Base-by-base conservation (phyloP, 2,888 invertebrate species). In the Abrostola tripartita region DNA sequence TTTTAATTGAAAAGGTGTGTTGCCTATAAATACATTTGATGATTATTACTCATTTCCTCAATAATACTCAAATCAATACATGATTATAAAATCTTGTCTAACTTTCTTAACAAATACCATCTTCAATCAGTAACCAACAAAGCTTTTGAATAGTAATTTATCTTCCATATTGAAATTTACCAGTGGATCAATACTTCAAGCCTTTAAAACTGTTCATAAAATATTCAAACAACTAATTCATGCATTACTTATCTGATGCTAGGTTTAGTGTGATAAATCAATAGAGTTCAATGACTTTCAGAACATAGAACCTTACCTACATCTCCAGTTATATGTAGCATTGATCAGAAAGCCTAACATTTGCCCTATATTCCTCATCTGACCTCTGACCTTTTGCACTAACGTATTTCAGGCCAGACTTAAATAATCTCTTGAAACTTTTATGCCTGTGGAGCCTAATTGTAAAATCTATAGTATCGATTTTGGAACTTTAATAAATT, bases 231-330 rank as follows among this genome's bases (percentile, higher is more conserved):
- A 37, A 44, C 49, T 47, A 61, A 70, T 0, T 40, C 44, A 53
- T 12, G 53, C 11, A 40, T 24, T 24, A 49, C 35, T 8, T 40
- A 54, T n/a, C 56, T 36, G 52, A 38, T 40, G 49, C 44, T 57
- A 61, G 6, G 8, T 6, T 24, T 36, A 51, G 42, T 61, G 8
- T 58, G 12, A 36, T 59, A 72, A 72, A 72, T 72, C 72, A 72
- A 72, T 72, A 72, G 41, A 63, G 72, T 51, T 72, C 69, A 72
- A 65, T 72, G 72, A 61, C 72, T 37, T 41, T 60, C 36, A 37
- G 40, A 63, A 59, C 57, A 67, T 14, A 50, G 24, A 56, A 44
- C 63, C n/a, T 53, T 50, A n/a, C n/a, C n/a, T n/a, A 68, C 44
- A 51, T 57, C 14, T 41, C 56, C 47, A 63, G 35, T 37, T 49